Evolutionary conservation across 1,140 invertebrate species (phyloP).

Genomic region (Drosophila biarmipes): DNA sequence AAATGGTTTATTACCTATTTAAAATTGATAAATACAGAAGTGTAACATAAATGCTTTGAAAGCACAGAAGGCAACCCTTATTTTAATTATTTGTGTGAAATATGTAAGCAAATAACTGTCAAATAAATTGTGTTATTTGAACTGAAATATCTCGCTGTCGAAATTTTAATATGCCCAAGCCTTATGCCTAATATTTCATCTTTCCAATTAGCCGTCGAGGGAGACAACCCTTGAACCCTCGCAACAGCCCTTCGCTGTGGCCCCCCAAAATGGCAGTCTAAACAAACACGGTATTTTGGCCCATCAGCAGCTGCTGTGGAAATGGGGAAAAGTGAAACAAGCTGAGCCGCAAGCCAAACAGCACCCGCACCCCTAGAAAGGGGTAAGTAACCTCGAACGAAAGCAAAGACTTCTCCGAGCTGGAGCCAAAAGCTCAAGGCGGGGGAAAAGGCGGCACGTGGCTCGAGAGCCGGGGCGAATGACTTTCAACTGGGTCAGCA

Average conservation of each 20-base stretch:
- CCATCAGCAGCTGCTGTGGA: constrained; percentile 10
- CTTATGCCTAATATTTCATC: not conserved
- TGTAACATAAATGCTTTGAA: too few species aligned
- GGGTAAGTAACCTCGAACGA: constrained; percentile 81
- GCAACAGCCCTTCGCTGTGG: not conserved
- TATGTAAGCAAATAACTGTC: not conserved
- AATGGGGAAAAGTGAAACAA: constrained; percentile 38
- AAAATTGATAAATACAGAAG: too few species aligned
- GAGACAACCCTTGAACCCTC: constrained; percentile 30
- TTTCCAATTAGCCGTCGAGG: constrained; percentile 22
- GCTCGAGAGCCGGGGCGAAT: constrained; percentile 53
- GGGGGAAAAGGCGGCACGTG: constrained; percentile 37
- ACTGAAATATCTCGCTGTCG: not conserved
- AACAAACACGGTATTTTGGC: constrained; percentile 62
- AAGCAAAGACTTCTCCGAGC: constrained; percentile 62
- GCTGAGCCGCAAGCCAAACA: constrained; percentile 25
- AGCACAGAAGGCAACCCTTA: not conserved
- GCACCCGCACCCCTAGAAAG: constrained; percentile 30
- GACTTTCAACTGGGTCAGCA: constrained; percentile 81
- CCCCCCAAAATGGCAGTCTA: constrained; percentile 36
- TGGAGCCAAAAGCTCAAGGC: constrained; percentile 3
- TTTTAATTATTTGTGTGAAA: not conserved
- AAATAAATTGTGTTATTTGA: not conserved
- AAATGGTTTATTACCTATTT: not conserved
- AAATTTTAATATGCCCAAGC: not conserved